Evolutionary conservation across 2,797 vertebrate genomes (phyloP).

Genomic region (Crypturellus tataupa): DNA sequence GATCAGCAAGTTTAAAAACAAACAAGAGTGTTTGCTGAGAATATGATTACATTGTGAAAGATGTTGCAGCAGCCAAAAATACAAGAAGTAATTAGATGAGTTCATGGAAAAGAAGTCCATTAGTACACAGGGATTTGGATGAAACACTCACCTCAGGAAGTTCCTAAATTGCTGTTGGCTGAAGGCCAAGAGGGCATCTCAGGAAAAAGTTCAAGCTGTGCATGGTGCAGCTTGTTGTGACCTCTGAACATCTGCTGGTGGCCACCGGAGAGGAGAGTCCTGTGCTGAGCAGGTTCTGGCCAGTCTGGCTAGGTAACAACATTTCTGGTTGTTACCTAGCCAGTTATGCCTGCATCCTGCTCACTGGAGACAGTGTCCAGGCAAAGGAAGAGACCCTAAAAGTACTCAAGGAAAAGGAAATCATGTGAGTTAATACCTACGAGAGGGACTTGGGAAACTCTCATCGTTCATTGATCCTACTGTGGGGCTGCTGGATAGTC

Average conservation of each 20-base stretch:
- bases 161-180: background rate
- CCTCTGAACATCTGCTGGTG: background rate
- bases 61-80: background rate
- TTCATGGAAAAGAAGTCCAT: background rate
- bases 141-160: background rate
- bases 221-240: background rate
- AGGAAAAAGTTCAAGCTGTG: background rate
- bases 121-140: background rate
- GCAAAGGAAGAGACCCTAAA: background rate
- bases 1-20: background rate
- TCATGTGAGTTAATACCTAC: background rate
- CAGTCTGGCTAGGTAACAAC: background rate
- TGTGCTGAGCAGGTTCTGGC: background rate
- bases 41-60: background rate
- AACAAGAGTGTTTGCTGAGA: background rate
- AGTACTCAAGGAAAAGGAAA: background rate
- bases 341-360: background rate
- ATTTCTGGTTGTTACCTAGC: background rate
- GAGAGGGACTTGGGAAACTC: background rate
- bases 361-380: background rate
- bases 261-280: background rate
- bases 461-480: background rate
- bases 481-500: background rate
- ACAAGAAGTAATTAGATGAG: background rate
- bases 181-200: background rate